phyloP scores from a whole-genome alignment of 2,797 vertebrate species.

The Malacoraja senta region DNA sequence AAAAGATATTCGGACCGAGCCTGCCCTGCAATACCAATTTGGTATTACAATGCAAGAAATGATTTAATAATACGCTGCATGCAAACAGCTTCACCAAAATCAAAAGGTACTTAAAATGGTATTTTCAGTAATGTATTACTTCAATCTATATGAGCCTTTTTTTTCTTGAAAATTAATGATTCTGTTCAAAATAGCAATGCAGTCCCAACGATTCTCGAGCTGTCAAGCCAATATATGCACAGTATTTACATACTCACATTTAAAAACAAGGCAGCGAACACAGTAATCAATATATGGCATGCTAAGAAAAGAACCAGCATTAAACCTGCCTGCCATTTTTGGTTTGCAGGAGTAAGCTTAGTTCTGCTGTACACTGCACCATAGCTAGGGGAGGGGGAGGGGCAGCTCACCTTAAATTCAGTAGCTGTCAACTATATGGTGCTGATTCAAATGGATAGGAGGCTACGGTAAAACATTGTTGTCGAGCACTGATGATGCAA shows the following conservation, averaged over 20 bases:
- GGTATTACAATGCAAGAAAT: background rate
- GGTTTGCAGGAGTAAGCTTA: conserved; percentile 56
- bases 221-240: conserved; percentile 47
- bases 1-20: background rate
- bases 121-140: conserved; percentile 10
- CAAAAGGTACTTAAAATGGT: background rate
- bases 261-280: conserved; percentile 64
- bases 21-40: background rate
- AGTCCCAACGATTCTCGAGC: conserved; percentile 17
- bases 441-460: conserved; percentile 74
- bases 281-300: conserved; percentile 70
- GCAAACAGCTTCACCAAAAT: conserved; percentile 11
- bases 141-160: conserved; percentile 18
- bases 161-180: background rate
- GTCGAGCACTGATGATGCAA: conserved; percentile 65
- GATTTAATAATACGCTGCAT: background rate
- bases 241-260: conserved; percentile 68
- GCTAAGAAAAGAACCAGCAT: conserved; percentile 63
- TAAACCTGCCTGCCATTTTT: conserved; percentile 75
- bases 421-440: conserved; percentile 63
- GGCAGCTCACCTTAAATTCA: conserved; percentile 76
- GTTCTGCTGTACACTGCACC: conserved; percentile 42
- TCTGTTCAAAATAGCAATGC: conserved; percentile 13
- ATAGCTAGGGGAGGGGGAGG: conserved; percentile 51
- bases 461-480: conserved; percentile 73